Evolutionary conservation across 2,113 vertebrate genomes (phyloP).

Genomic region (Irena cyanogastra): DNA sequence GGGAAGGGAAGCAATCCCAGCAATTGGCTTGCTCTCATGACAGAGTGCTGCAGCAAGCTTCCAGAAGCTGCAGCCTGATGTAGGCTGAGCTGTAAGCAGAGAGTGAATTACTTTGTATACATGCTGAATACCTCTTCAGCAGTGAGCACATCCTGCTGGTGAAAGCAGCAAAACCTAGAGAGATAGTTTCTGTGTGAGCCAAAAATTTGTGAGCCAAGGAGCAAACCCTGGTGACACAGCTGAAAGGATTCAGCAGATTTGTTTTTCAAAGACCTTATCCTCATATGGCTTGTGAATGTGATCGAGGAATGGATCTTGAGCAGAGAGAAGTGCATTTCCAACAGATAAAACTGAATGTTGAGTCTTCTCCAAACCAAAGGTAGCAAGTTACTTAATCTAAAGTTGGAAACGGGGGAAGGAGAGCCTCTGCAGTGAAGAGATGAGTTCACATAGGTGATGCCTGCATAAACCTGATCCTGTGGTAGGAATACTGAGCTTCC

Average conservation of each 20-base stretch:
- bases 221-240: not conserved
- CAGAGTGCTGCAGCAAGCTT: slow-evolving; percentile 49
- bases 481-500: not conserved
- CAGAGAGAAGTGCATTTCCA: not conserved
- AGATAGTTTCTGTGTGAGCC: not conserved
- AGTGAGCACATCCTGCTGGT: not conserved
- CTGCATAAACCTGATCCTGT: slow-evolving; percentile 38
- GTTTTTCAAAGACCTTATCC: not conserved
- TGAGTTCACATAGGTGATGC: not conserved
- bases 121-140: not conserved
- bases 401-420: not conserved
- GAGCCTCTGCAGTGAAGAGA: not conserved
- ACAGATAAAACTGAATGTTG: not conserved
- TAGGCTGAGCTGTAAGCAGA: slow-evolving; percentile 19
- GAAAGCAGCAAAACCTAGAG: not conserved
- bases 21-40: slow-evolving; percentile 27
- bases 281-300: not conserved
- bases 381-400: not conserved
- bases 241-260: not conserved
- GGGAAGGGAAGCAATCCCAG: slow-evolving; percentile 20
- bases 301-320: accelerated
- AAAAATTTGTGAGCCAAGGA: not conserved
- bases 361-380: not conserved
- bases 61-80: slow-evolving; percentile 34
- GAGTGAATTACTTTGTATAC: not conserved